phyloP scores from a whole-genome alignment of 2,113 vertebrate genomes.

The Hippocampus zosterae region DNA sequence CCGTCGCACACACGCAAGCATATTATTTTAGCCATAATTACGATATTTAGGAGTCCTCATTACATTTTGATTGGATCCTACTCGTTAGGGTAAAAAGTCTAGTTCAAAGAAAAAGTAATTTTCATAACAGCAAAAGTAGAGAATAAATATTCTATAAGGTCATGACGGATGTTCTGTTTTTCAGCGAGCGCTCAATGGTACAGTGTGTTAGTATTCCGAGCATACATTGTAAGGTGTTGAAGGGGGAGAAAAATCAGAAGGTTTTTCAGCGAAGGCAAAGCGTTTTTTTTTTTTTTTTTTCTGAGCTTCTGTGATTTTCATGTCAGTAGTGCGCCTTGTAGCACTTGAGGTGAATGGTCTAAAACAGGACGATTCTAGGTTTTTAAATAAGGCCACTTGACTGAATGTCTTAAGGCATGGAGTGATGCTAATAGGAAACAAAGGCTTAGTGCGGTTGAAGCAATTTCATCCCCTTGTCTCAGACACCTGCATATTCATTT shows the following conservation, averaged over 20 bases:
- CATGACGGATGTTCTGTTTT: background rate
- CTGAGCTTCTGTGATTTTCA: conserved; percentile 44
- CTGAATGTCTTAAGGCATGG: too few species aligned
- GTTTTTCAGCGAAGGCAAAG: conserved; percentile 20
- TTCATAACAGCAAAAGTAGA: too few species aligned
- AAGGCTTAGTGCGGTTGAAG: too few species aligned
- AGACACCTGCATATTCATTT: too few species aligned
- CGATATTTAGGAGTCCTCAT: background rate
- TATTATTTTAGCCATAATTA: background rate
- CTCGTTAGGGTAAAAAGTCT: too few species aligned
- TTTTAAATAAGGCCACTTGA: too few species aligned
- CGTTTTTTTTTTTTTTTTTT: conserved; percentile 21
- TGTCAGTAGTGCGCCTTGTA: conserved; percentile 48
- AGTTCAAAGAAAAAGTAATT: background rate
- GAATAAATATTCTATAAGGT: background rate
- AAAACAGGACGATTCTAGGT: conserved; percentile 22
- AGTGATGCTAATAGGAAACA: too few species aligned
- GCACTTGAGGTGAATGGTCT: conserved; percentile 42
- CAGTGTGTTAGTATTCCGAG: conserved; percentile 17
- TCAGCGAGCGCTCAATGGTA: background rate
- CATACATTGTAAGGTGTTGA: conserved; percentile 23
- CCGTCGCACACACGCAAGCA: background rate
- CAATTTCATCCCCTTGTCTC: too few species aligned
- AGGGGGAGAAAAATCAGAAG: background rate
- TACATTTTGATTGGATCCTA: background rate